phyloP scores from a whole-genome alignment of 2,113 vertebrate genomes.

The Actenoides lindsayi region DNA sequence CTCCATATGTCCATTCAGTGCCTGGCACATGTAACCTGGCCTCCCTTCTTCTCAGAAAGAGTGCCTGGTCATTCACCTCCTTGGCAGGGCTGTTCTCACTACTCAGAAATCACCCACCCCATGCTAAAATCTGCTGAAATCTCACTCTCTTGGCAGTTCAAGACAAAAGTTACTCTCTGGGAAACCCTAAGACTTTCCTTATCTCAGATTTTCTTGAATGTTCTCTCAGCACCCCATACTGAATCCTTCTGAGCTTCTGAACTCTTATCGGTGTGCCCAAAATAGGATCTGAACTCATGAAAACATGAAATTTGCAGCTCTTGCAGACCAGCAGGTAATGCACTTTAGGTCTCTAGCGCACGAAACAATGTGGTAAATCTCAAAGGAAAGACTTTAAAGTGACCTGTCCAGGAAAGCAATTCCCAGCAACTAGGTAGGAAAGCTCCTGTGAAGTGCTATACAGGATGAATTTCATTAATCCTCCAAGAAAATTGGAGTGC shows the following conservation, averaged over 20 bases:
- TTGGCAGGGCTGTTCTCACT: neutral
- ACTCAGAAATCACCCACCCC: neutral
- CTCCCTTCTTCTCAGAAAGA: neutral
- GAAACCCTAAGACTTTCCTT: neutral
- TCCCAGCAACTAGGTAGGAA: neutral
- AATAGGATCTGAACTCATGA: neutral
- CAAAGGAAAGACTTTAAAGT: neutral
- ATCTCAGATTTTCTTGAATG: neutral
- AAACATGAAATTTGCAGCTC: neutral
- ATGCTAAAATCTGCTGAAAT: neutral
- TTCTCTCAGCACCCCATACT: fast-evolving
- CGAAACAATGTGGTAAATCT: fast-evolving
- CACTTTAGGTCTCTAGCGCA: neutral
- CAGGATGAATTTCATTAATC: neutral
- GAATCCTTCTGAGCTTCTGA: neutral
- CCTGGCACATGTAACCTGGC: fast-evolving
- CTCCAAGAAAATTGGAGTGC: neutral
- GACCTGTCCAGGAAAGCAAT: neutral
- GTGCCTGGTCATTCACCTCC: neutral
- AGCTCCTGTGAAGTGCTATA: neutral
- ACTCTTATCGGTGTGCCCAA: neutral
- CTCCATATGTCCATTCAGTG: neutral
- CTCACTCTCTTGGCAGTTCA: neutral
- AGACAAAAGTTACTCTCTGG: neutral
- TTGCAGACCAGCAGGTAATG: neutral